Percentiles rank a stretch among this genome's conserved stretches.
Evolutionary conservation across 2,797 vertebrate genomes (phyloP).

Genomic region (Falco concolor): DNA sequence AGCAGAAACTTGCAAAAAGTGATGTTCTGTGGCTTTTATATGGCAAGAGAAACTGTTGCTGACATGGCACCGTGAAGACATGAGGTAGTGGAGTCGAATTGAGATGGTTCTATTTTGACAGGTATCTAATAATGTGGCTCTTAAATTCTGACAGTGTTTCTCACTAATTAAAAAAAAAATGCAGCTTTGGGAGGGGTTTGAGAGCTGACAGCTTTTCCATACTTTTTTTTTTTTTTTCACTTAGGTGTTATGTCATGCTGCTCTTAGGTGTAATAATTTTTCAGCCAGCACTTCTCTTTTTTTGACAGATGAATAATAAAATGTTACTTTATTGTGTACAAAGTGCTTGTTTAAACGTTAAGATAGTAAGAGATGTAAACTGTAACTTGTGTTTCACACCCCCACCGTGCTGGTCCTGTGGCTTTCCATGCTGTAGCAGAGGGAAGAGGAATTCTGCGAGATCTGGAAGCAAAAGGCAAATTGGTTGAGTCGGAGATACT

Average conservation of each 20-base stretch:
- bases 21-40: fast-evolving
- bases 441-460: not conserved
- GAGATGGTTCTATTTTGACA: not conserved
- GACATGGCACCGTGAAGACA: fast-evolving
- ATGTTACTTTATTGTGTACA: not conserved
- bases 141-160: too few species aligned
- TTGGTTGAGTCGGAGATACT: not conserved
- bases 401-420: not conserved
- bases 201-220: not conserved
- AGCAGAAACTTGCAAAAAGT: not conserved
- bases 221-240: not conserved
- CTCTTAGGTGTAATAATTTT: fast-evolving
- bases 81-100: not conserved
- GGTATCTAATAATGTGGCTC: not conserved
- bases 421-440: fast-evolving
- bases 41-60: not conserved
- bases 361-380: not conserved
- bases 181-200: not conserved
- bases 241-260: not conserved
- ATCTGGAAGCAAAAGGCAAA: not conserved
- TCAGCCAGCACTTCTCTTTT: not conserved
- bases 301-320: not conserved
- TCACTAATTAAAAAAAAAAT: not conserved
- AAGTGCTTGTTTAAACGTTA: fast-evolving
- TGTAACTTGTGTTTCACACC: not conserved